Evolutionary conservation across 1,140 invertebrate species (phyloP).

Genomic region (Gryon sp.): DNA sequence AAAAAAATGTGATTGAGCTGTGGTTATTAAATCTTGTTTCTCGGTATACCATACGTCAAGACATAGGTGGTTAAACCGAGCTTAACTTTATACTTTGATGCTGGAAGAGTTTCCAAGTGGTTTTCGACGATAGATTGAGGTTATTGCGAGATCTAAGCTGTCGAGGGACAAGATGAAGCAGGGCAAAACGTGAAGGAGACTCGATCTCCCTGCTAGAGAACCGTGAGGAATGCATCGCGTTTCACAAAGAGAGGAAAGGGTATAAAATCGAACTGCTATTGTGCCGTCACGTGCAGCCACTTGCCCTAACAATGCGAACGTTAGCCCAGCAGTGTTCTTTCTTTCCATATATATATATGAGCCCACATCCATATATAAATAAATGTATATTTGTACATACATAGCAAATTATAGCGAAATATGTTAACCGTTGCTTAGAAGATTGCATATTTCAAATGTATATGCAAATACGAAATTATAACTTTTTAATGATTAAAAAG

Average conservation of each 20-base stretch:
- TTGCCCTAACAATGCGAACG: slow-evolving; percentile 68
- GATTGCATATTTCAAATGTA: no score
- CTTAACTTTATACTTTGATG: slow-evolving; percentile 62
- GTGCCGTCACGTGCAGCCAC: slow-evolving; percentile 76
- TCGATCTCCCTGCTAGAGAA: slow-evolving; percentile 48
- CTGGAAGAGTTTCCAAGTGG: slow-evolving; percentile 56
- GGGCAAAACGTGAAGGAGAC: slow-evolving; percentile 50
- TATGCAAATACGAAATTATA: no score
- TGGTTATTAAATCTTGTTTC: slow-evolving; percentile 52
- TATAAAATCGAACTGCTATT: slow-evolving; percentile 74
- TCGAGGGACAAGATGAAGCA: slow-evolving; percentile 59
- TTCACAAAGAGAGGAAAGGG: slow-evolving; percentile 60
- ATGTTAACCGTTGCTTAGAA: no score
- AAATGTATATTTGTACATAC: slow-evolving; percentile 1
- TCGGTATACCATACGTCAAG: slow-evolving; percentile 31
- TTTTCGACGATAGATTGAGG: slow-evolving; percentile 66
- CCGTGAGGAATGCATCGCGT: slow-evolving; percentile 45
- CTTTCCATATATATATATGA: slow-evolving; percentile 5
- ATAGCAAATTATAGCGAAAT: slow-evolving; percentile 14
- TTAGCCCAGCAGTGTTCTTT: slow-evolving; percentile 60
- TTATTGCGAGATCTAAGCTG: slow-evolving; percentile 71
- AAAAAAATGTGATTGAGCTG: slow-evolving; percentile 28
- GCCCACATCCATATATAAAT: slow-evolving; percentile 14
- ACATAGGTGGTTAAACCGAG: slow-evolving; percentile 54
- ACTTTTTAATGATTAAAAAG: no score